phyloP scores from a whole-genome alignment of 2,888 invertebrate genomes.

The Scaeva pyrastri region DNA sequence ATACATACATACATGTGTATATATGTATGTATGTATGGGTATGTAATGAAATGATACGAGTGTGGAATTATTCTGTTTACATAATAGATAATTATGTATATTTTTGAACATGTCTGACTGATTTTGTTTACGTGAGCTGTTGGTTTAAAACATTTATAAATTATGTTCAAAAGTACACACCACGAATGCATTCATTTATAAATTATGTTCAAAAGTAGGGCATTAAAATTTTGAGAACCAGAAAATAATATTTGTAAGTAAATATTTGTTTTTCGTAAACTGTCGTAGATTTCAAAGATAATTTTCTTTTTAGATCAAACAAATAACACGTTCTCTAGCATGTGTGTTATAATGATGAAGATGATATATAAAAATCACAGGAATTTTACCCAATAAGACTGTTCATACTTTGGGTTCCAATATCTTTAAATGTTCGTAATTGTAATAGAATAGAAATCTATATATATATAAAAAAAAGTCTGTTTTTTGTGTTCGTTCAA shows the following conservation, averaged over 20 bases:
- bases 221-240: not conserved
- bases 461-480: too few relatives aligned
- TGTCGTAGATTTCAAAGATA: constrained; percentile 3
- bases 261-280: constrained; percentile 11
- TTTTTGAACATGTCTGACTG: constrained; percentile 6
- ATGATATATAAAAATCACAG: not conserved
- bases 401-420: too few relatives aligned
- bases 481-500: too few relatives aligned
- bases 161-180: constrained; percentile 20
- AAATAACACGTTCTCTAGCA: not conserved
- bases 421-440: too few relatives aligned
- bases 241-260: not conserved
- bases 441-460: too few relatives aligned
- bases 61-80: too few relatives aligned
- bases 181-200: too few relatives aligned
- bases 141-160: constrained; percentile 9
- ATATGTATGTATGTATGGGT: not conserved
- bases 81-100: not conserved
- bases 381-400: not conserved
- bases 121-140: constrained; percentile 24
- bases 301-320: constrained; percentile 8
- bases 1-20: not conserved
- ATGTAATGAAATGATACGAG: too few relatives aligned
- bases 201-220: constrained; percentile 15
- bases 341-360: not conserved